Evolutionary conservation across 2,113 vertebrate genomes (phyloP).

Genomic region (Alligator mississippiensis): DNA sequence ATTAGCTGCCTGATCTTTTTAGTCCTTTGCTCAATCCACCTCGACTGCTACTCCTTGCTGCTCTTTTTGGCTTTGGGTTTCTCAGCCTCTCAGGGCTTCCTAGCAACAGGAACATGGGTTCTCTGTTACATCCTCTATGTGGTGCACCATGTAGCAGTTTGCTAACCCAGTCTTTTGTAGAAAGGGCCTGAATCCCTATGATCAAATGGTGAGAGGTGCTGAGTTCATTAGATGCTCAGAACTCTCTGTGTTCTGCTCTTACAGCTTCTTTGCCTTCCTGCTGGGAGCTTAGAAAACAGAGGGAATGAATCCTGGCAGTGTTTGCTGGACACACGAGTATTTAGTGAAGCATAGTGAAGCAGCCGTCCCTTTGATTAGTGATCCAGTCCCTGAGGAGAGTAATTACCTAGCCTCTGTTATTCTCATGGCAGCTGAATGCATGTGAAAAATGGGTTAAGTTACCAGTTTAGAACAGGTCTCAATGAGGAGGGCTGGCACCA

Average conservation of each 20-base stretch:
- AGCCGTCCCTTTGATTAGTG: slow-evolving; percentile 20
- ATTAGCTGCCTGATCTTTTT: too few relatives aligned
- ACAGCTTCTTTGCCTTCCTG: neutral
- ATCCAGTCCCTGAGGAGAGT: neutral
- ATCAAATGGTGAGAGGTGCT: neutral
- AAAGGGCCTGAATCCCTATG: too few relatives aligned
- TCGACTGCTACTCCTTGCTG: too few relatives aligned
- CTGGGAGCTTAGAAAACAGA: neutral
- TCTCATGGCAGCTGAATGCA: slow-evolving; percentile 30
- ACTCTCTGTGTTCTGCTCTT: rapidly evolving
- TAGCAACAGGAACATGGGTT: too few relatives aligned
- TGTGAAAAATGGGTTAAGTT: slow-evolving; percentile 1
- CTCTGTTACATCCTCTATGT: neutral
- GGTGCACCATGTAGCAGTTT: neutral
- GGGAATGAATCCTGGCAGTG: neutral
- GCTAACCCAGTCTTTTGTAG: neutral
- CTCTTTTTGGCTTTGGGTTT: too few relatives aligned
- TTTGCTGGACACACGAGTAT: neutral
- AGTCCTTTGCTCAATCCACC: too few relatives aligned
- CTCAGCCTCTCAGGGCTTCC: too few relatives aligned
- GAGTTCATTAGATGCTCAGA: too few relatives aligned
- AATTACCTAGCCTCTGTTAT: slow-evolving; percentile 24
- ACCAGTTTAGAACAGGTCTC: slow-evolving; percentile 51
- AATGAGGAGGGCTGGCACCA: slow-evolving; percentile 32
- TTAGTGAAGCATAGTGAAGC: neutral